Evolutionary conservation across 2,797 vertebrate genomes (phyloP), one percentile per base, ranked within the genome.

Genomic region (Eulemur coronatus): DNA sequence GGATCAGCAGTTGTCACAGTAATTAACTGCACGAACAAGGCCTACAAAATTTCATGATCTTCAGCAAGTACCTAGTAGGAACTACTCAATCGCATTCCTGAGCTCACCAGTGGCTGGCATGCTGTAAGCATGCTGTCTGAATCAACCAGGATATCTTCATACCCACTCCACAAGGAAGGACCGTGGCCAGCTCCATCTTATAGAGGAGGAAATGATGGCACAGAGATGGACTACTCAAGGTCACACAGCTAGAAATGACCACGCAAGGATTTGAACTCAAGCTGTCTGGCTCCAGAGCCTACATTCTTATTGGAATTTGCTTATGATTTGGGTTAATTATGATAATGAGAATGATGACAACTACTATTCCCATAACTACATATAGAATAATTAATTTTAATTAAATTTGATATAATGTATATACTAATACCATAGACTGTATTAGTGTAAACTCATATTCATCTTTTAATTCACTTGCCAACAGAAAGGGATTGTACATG

Each of bases 401-500:
- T 63, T 70, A 84, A 93, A 73, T 14, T 46, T 61, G 75, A 33
- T n/a, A 30, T 35, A 46, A 38, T 59, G 76, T 57, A 55, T 52
- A 14, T 2, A 63, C 89, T 41, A 92, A 72, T 22, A 41, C 14
- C n/a, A 24, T 0, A 41, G 90, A 14, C 48, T 50, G 12, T 28
- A 9, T 17, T 75, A 65, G 55, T 59, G 33, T 67, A 80, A 50
- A 94, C 6, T 38, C 63, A 13, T 5, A 35, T 78, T 79, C 85
- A 43, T 13, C 72, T 94, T 95, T 87, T 96, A 95, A 97, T 92
- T 87, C 57, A 55, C 93, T n/a, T 97, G 97, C 91, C 93, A 89
- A 92, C 67, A 85, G 46, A 97, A 98, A 97, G 76, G 95, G 96
- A 97, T 97, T 94, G 82, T 79, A 50, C 12, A 57, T 59, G 85